Percentiles rank a stretch among this genome's conserved stretches.
Evolutionary conservation across 1,140 invertebrate genomes (phyloP).

Genomic region (Chelonus insularis): DNA sequence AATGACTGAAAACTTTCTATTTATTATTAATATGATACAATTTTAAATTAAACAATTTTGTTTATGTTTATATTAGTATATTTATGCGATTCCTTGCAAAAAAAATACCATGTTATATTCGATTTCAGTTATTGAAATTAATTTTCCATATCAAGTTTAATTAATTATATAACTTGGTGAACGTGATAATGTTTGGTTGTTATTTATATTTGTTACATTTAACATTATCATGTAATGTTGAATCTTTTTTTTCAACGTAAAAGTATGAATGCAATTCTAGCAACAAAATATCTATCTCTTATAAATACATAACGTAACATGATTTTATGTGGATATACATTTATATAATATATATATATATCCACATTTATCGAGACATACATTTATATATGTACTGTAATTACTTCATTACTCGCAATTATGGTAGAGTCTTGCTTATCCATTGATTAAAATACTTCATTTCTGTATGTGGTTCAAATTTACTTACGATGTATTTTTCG

Average conservation of each 20-base stretch:
- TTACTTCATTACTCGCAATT: too few species aligned
- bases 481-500: too few species aligned
- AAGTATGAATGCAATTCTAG: background rate
- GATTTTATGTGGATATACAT: too few species aligned
- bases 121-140: background rate
- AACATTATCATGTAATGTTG: background rate
- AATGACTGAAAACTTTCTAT: conserved; percentile 34
- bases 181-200: too few species aligned
- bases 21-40: conserved; percentile 42
- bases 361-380: too few species aligned
- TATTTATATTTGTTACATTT: background rate
- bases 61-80: conserved; percentile 23
- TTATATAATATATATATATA: too few species aligned
- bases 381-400: too few species aligned
- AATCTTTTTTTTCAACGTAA: background rate
- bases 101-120: conserved; percentile 30
- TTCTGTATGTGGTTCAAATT: too few species aligned
- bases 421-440: too few species aligned
- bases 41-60: conserved; percentile 40
- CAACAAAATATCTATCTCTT: conserved; percentile 2
- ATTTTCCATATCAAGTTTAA: background rate
- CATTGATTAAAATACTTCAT: too few species aligned
- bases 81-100: conserved; percentile 33
- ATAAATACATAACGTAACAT: conserved; percentile 1
- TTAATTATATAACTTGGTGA: background rate